These are phyloP conservation scores for Bucorvus abyssinicus DNA, from an alignment of 2,797 vertebrate species.

Conservation along the genomic window DNA sequence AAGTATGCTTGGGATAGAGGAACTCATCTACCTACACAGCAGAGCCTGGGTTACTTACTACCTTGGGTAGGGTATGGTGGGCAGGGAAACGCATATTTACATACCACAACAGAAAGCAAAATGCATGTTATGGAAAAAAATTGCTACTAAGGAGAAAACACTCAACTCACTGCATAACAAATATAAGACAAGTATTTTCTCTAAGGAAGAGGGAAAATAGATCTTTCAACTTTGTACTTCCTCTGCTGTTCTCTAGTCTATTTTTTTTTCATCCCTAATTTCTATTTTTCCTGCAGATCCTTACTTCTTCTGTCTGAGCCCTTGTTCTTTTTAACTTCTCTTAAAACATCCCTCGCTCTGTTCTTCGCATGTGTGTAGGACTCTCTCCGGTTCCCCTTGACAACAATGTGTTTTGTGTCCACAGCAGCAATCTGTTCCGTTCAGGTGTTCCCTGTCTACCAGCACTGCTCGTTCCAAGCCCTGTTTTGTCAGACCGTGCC, in stretches of 20 bases:
- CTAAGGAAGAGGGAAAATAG: background rate
- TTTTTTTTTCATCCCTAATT: background rate
- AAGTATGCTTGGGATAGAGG: background rate
- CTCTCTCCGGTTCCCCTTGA: background rate
- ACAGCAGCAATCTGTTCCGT: background rate
- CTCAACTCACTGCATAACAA: background rate
- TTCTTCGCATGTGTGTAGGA: background rate
- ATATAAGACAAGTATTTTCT: background rate
- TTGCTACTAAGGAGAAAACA: background rate
- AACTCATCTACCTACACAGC: background rate
- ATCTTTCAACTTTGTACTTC: background rate
- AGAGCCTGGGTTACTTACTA: background rate
- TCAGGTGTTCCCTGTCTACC: background rate
- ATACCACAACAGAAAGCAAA: background rate
- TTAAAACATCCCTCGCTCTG: background rate
- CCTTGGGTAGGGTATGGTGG: background rate
- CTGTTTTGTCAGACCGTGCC: background rate
- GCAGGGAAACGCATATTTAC: background rate
- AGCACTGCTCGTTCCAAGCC: background rate
- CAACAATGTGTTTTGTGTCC: background rate
- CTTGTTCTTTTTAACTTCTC: background rate
- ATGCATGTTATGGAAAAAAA: background rate
- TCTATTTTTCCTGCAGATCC: background rate
- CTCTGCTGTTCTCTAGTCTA: background rate
- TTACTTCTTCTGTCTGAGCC: background rate